Evolutionary conservation across 2,113 vertebrate species (phyloP), one percentile per base, ranked within the genome.

Genomic region (Salvator merianae): DNA sequence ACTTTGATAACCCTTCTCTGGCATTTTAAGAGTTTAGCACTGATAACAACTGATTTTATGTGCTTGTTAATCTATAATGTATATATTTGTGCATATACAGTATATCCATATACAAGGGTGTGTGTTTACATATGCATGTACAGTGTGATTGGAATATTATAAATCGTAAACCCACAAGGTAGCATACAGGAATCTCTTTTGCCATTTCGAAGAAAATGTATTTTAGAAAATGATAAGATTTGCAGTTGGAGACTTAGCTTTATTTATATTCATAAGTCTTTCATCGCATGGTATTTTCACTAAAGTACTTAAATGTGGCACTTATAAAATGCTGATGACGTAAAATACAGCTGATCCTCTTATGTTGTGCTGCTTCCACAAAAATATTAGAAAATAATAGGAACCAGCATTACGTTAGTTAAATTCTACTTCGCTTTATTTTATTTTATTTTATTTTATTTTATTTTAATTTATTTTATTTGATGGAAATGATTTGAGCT

Each of bases 211-310:
- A 93, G 91, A 94, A 96, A 96, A 95, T 95, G 94, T 87, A 91
- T 95, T 96, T 96, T 94, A 93, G 92, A 93, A 96, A 95, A 94
- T 92, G 95, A 96, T 96, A 97, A 96, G 95, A 94, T 95, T 96
- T 96, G 95, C 96, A 95, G 91, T 96, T 93, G 93, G 93, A 94
- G 95, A 93, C 94, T 96, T 96, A 96, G 96, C 95, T 96, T 96
- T 96, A 96, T 97, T 97, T 96, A 96, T 96, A 96, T 97, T 96
- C 95, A 96, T 96, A 96, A 97, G 95, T 94, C 96, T 97, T 96
- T 96, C 96, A 97, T 97, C 91, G 95, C 94, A 94, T 93, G 92
- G 93, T 94, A 95, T 96, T 96, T 96, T 95, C 96, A 94, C 93
- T 93, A 95, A 95, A 96, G 95, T 96, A 94, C 96, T 97, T 97